These are phyloP conservation scores for Jordanella pulchra DNA, from an alignment of 2,797 vertebrate genomes.

Conservation along the genomic window DNA sequence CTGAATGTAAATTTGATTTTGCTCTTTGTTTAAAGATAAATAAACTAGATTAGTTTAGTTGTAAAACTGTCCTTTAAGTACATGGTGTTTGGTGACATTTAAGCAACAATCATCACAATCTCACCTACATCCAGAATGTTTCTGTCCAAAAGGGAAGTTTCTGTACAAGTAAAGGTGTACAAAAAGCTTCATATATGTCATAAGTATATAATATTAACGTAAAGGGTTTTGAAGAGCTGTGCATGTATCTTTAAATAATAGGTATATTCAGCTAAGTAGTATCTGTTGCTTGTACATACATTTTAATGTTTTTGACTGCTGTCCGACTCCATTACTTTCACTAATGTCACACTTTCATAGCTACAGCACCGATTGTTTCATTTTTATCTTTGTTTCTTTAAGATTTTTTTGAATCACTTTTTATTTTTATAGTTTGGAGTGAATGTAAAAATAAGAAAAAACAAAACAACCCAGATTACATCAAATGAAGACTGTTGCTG, in stretches of 20 bases:
- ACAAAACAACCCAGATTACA: background rate
- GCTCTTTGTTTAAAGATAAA: background rate
- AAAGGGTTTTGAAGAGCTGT: background rate
- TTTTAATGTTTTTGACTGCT: background rate
- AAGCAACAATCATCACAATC: conserved; percentile 44
- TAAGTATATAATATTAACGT: background rate
- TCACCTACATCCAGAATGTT: background rate
- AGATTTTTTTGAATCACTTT: conserved; percentile 1
- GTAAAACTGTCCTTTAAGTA: conserved; percentile 11
- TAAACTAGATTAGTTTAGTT: background rate
- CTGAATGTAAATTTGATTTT: background rate
- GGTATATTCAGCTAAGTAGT: no score
- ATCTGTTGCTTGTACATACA: background rate
- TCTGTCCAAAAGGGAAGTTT: background rate
- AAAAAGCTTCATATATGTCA: background rate
- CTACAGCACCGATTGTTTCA: conserved; percentile 22
- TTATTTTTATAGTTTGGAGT: background rate
- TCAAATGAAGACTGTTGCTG: background rate
- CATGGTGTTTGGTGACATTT: conserved; percentile 45
- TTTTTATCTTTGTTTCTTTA: conserved; percentile 42
- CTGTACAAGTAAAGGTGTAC: background rate
- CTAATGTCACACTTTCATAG: conserved; percentile 41
- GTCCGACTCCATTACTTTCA: conserved; percentile 31
- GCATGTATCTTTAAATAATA: background rate
- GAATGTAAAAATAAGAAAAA: background rate